These are phyloP conservation scores for Serilophus lunatus DNA, from an alignment of 2,113 vertebrate genomes.

Conservation along the genomic window DNA sequence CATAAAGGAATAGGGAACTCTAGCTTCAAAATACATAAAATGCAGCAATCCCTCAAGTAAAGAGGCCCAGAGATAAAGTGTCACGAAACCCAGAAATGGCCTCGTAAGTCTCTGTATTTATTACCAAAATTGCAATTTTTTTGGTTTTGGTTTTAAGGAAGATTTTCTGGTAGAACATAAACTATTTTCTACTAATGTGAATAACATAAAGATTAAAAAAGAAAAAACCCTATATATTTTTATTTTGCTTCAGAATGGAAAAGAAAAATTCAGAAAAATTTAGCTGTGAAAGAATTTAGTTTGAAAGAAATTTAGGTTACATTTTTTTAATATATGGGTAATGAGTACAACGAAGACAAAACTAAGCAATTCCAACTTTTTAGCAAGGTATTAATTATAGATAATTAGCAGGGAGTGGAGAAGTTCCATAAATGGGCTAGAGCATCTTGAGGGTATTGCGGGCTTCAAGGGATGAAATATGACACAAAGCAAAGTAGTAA, in stretches of 20 bases:
- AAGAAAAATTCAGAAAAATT: not conserved
- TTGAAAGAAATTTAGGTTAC: not conserved
- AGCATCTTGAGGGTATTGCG: not conserved
- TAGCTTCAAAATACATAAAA: not conserved
- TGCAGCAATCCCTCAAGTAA: not conserved
- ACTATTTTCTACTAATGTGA: not conserved
- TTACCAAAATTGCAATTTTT: not conserved
- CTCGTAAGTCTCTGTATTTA: not conserved
- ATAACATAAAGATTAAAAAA: not conserved
- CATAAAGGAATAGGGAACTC: not conserved
- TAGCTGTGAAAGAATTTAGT: not conserved
- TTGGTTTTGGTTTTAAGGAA: not conserved
- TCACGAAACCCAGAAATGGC: not conserved
- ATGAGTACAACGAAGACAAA: not conserved
- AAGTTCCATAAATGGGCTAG: not conserved
- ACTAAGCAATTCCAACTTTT: constrained; percentile 7
- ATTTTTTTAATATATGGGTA: not conserved
- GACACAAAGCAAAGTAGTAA: constrained; percentile 35
- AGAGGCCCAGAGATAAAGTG: not conserved
- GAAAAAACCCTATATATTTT: rapidly evolving
- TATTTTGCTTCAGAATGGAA: not conserved
- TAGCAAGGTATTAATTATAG: constrained; percentile 26
- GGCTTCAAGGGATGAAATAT: constrained; percentile 29
- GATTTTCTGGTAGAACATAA: not conserved
- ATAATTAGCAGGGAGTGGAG: constrained; percentile 15